A percentile compares a stretch with the other conserved stretches of the same genome.
These are phyloP conservation scores for Tetragnatha montana DNA, from an alignment of 2,888 invertebrate species.

Conservation along the genomic window DNA sequence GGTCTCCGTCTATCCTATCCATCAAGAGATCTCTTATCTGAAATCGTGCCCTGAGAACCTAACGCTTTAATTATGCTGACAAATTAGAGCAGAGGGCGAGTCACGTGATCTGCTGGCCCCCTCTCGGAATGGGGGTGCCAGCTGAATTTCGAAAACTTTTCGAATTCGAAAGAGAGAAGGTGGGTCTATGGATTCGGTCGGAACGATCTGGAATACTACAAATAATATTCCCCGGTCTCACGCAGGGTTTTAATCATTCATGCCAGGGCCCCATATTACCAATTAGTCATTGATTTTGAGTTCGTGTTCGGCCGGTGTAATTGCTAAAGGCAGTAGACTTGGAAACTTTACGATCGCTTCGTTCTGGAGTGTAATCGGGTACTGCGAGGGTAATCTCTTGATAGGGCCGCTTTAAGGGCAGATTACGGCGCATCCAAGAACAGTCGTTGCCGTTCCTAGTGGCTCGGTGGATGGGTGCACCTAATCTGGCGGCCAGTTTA, in stretches of 20 bases:
- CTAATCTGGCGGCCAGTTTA: too few species aligned
- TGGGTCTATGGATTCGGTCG: constrained; percentile 1
- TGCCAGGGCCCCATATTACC: background rate
- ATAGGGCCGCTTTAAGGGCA: background rate
- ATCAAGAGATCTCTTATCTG: constrained; percentile 69
- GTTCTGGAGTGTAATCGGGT: too few species aligned
- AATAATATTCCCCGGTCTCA: background rate
- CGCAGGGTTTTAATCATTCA: background rate
- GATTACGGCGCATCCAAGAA: background rate
- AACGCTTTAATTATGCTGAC: constrained; percentile 71
- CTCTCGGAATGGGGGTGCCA: constrained; percentile 56
- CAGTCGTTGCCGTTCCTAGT: too few species aligned
- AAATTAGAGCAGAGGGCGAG: constrained; percentile 55
- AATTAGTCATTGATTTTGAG: background rate
- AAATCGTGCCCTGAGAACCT: constrained; percentile 66
- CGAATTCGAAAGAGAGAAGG: background rate
- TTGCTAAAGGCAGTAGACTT: background rate
- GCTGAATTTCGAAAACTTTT: constrained; percentile 68
- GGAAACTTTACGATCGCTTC: too few species aligned
- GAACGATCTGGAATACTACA: constrained; percentile 26
- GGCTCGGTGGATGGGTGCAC: too few species aligned
- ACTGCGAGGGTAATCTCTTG: background rate
- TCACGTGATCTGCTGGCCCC: constrained; percentile 53
- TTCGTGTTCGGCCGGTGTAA: background rate
- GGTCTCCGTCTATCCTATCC: constrained; percentile 65